Percentiles rank a stretch among this genome's conserved stretches.
Evolutionary conservation across 2,113 vertebrate genomes (phyloP).

Genomic region (Sapayoa aenigma): DNA sequence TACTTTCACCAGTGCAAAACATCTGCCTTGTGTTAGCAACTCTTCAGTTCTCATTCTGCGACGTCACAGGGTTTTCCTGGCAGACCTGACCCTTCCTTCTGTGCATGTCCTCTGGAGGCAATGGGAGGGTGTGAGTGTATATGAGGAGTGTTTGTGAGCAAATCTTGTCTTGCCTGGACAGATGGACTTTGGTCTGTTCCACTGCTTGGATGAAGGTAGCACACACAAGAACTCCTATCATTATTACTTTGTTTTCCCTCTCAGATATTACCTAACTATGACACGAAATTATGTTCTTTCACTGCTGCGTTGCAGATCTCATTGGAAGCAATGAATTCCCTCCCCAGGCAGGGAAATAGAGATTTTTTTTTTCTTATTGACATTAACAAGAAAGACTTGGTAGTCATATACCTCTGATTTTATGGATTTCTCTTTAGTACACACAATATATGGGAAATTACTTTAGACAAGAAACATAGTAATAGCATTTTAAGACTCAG

Average conservation of each 20-base stretch:
- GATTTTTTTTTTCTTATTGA: background rate
- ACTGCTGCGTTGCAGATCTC: slow-evolving; percentile 24
- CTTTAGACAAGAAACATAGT: slow-evolving; percentile 62
- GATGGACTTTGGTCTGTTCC: background rate
- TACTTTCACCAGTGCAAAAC: background rate
- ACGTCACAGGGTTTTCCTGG: background rate
- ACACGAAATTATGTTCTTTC: slow-evolving; percentile 38
- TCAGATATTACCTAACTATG: background rate
- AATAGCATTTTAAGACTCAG: slow-evolving; percentile 46
- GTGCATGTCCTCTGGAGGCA: background rate
- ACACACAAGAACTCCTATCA: background rate
- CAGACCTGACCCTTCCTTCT: background rate
- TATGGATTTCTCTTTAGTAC: slow-evolving; percentile 63
- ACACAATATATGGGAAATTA: slow-evolving; percentile 32
- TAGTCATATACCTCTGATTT: slow-evolving; percentile 59
- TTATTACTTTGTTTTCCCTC: background rate
- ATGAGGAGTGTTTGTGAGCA: background rate
- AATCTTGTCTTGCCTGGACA: background rate
- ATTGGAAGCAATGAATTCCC: slow-evolving; percentile 38
- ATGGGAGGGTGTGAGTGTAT: background rate
- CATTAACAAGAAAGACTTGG: slow-evolving; percentile 46
- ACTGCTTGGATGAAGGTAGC: background rate
- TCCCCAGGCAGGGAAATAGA: slow-evolving; percentile 48
- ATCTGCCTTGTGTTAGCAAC: background rate
- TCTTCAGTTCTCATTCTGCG: background rate